phyloP scores from a whole-genome alignment of 1,140 invertebrate genomes.

The Habropoda laboriosa region DNA sequence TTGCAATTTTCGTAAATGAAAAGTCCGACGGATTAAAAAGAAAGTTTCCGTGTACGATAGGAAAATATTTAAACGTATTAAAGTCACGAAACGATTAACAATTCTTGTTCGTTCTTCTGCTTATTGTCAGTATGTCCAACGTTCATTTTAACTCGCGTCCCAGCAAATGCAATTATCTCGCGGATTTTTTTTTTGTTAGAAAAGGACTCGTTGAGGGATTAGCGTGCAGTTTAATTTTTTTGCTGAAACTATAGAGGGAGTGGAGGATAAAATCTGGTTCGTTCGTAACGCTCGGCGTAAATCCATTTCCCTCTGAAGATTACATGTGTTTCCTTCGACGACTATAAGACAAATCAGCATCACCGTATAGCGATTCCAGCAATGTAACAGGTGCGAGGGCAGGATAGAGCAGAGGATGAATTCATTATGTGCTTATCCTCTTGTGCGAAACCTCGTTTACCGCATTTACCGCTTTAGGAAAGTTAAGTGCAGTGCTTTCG shows the following conservation, averaged over 20 bases:
- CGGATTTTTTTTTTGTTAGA: conserved; percentile 8
- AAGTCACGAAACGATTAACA: neutral
- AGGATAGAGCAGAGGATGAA: neutral
- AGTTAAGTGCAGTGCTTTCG: neutral
- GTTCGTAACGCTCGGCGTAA: neutral
- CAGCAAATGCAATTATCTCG: conserved; percentile 1
- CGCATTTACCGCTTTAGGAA: neutral
- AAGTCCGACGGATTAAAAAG: conserved; percentile 21
- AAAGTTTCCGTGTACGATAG: neutral
- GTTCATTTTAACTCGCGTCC: neutral
- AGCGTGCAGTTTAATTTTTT: neutral
- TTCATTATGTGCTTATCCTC: neutral
- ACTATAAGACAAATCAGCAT: neutral
- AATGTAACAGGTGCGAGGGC: conserved; percentile 46
- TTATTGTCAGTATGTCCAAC: neutral
- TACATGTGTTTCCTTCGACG: neutral
- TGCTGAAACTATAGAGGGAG: too few species aligned
- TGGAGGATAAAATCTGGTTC: too few species aligned
- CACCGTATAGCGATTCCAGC: conserved; percentile 1
- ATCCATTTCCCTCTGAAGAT: neutral
- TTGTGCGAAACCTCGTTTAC: neutral
- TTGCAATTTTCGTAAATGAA: conserved; percentile 16
- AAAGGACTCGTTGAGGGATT: neutral
- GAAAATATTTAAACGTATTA: neutral
- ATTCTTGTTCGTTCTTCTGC: neutral